Evolutionary conservation across 1,140 invertebrate genomes (phyloP), one percentile per base, ranked within the genome.

Genomic region (Nasonia vitripennis): DNA sequence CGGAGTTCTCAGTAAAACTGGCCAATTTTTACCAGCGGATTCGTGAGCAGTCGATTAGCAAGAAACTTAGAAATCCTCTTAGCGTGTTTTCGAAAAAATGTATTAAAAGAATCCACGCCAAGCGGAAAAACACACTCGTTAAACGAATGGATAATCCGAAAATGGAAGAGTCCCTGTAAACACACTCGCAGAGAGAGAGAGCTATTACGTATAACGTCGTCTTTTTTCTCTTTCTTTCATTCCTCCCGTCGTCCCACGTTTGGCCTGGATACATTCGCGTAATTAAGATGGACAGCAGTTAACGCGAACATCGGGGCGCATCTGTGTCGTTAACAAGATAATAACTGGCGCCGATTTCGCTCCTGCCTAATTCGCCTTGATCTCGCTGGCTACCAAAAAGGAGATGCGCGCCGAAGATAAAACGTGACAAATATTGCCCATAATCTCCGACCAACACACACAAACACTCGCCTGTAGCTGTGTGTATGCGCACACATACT

Each of bases 371-470:
- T 91, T 92, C 88, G 74, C 86, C 81, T 79, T 82, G 88, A 86
- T 91, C 90, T 88, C 45, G 41, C 37, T 45, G 9, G 41, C 34
- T 27, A 27, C 70, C 80, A 34, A 73, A 81, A 71, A 73, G 27
- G 45, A 91, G 91, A 92, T 92, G 88, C 88, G 88, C 79, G 83
- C 73, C 68, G 82, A 87, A 88, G 92, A 92, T 92, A 91, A 91
- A 88, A 89, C 88, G 89, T 91, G 92, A 92, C 91, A 91, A 92
- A 91, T 92, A 92, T 92, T 91, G 88, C 79, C 89, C 90, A 90
- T 92, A 92, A 92, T 88, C 87, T 83, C 37, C 67, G 55, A 14
- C 51, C 9, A 27, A 78, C 78, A 45, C 20, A 9, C 27, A 27
- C 27, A 1, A 27, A 27, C 27, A 27, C 27, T 27, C 27, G 1